Percentiles rank a stretch among this genome's conserved stretches.
These are phyloP conservation scores for Aphelenchoides besseyi DNA, from an alignment of 1,140 invertebrate species.

Conservation along the genomic window DNA sequence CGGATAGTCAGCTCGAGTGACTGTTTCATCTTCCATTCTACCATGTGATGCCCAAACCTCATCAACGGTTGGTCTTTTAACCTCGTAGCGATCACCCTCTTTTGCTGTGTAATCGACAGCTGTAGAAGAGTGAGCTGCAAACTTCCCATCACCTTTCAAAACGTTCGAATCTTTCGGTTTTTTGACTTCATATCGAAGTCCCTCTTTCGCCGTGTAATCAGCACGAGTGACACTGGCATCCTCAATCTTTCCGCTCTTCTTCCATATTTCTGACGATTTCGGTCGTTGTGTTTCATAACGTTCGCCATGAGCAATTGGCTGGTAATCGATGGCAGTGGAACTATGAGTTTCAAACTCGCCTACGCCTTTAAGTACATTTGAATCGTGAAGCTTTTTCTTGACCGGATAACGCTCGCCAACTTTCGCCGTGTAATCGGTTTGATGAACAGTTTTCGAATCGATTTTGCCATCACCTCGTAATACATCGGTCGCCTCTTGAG, in stretches of 20 bases:
- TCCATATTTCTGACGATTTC: slow-evolving; percentile 18
- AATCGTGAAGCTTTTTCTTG: slow-evolving; percentile 18
- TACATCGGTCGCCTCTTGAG: slow-evolving; percentile 31
- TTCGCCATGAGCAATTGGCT: slow-evolving; percentile 23
- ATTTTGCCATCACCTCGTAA: slow-evolving; percentile 26
- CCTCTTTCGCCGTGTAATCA: slow-evolving; percentile 33
- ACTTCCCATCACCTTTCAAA: slow-evolving; percentile 29
- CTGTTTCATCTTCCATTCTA: slow-evolving; percentile 25
- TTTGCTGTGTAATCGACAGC: slow-evolving; percentile 23
- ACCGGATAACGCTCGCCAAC: slow-evolving; percentile 8
- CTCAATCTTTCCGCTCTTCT: slow-evolving; percentile 3
- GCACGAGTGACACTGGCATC: slow-evolving; percentile 20
- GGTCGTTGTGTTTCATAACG: slow-evolving; percentile 32
- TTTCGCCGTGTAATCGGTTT: neutral
- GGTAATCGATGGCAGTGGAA: slow-evolving; percentile 28
- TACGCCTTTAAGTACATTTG: slow-evolving; percentile 31
- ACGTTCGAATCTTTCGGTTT: slow-evolving; percentile 33
- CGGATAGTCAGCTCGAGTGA: slow-evolving; percentile 29
- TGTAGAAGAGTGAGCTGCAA: slow-evolving; percentile 17
- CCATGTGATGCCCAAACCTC: slow-evolving; percentile 35
- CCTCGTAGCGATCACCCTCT: slow-evolving; percentile 41
- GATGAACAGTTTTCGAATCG: neutral
- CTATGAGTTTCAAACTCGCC: slow-evolving; percentile 26
- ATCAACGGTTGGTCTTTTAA: slow-evolving; percentile 9
- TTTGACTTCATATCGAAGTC: slow-evolving; percentile 32